phyloP scores from a whole-genome alignment of 2,888 invertebrate species.

The Beris morrisii region DNA sequence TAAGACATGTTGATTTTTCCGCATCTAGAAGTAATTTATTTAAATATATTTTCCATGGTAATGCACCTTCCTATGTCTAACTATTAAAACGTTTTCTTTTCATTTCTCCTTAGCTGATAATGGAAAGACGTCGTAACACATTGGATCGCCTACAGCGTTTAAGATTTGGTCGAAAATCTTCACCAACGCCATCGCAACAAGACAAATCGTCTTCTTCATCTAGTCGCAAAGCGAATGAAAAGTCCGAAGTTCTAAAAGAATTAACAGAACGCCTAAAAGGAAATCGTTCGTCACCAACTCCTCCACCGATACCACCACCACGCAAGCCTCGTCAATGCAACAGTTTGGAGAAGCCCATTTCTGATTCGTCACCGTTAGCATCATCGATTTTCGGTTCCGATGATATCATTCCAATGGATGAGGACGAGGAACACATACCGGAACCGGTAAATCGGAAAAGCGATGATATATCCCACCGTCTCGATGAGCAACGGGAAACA shows the following conservation, averaged over 20 bases:
- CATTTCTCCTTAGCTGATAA: slow-evolving; percentile 45
- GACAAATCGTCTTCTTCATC: slow-evolving; percentile 37
- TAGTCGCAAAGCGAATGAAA: slow-evolving; percentile 59
- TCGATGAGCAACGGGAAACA: slow-evolving; percentile 1
- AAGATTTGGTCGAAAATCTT: slow-evolving; percentile 64
- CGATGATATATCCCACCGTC: slow-evolving; percentile 27
- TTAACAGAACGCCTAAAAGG: slow-evolving; percentile 78
- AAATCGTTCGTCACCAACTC: slow-evolving; percentile 58
- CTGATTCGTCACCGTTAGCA: slow-evolving; percentile 3
- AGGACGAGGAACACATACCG: slow-evolving; percentile 42
- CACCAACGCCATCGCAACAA: slow-evolving; percentile 38
- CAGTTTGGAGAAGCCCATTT: slow-evolving; percentile 53
- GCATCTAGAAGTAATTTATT: too few species aligned
- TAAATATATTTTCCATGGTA: too few species aligned
- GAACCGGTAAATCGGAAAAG: slow-evolving; percentile 32
- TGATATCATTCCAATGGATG: slow-evolving; percentile 47
- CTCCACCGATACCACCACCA: slow-evolving; percentile 63
- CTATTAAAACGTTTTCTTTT: too few species aligned
- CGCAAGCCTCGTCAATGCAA: slow-evolving; percentile 59
- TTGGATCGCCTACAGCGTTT: slow-evolving; percentile 82
- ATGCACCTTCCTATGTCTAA: too few species aligned
- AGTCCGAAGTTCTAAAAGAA: slow-evolving; percentile 72
- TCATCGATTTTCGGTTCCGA: slow-evolving; percentile 41
- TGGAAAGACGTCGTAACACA: slow-evolving; percentile 62
- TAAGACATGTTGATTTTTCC: too few species aligned